Conservation (phyloP, 2,888 invertebrate genomes). For the Tubulanus polymorphus region DNA sequence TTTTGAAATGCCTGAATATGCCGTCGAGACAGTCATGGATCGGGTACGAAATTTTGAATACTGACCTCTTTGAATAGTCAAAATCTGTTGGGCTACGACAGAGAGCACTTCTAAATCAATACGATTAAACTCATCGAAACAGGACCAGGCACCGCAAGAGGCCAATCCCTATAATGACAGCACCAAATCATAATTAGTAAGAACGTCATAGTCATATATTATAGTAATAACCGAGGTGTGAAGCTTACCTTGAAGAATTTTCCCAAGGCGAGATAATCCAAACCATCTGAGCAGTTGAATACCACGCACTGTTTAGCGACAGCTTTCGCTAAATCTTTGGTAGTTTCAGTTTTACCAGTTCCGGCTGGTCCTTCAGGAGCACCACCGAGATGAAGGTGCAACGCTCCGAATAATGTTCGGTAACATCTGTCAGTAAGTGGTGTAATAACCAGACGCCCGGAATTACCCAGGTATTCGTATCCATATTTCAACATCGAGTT, state of each 20-base stretch:
- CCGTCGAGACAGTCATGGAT: background rate
- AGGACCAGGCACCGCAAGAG: conserved; percentile 67
- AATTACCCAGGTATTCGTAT: conserved; percentile 56
- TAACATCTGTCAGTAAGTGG: conserved; percentile 57
- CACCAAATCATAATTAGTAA: background rate
- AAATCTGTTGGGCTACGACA: conserved; percentile 75
- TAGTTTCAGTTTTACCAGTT: conserved; percentile 56
- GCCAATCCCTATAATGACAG: conserved; percentile 44
- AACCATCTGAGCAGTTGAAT: conserved; percentile 57
- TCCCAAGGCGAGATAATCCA: conserved; percentile 56
- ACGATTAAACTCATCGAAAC: conserved; percentile 80
- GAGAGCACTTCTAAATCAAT: conserved; percentile 80
- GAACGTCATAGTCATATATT: no score
- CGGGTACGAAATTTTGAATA: background rate
- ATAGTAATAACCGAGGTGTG: background rate
- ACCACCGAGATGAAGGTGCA: conserved; percentile 56
- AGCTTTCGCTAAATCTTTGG: conserved; percentile 57
- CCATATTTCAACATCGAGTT: conserved; percentile 55
- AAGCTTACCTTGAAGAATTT: conserved; percentile 55
- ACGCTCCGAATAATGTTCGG: conserved; percentile 55
- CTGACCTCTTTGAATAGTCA: conserved; percentile 65
- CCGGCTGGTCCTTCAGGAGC: conserved; percentile 57
- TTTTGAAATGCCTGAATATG: background rate
- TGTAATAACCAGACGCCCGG: conserved; percentile 56
- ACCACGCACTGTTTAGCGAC: conserved; percentile 58